Evolutionary conservation across 1,140 invertebrate species (phyloP), one percentile per base, ranked within the genome.

Genomic region (Aphelenchoides fujianensis): DNA sequence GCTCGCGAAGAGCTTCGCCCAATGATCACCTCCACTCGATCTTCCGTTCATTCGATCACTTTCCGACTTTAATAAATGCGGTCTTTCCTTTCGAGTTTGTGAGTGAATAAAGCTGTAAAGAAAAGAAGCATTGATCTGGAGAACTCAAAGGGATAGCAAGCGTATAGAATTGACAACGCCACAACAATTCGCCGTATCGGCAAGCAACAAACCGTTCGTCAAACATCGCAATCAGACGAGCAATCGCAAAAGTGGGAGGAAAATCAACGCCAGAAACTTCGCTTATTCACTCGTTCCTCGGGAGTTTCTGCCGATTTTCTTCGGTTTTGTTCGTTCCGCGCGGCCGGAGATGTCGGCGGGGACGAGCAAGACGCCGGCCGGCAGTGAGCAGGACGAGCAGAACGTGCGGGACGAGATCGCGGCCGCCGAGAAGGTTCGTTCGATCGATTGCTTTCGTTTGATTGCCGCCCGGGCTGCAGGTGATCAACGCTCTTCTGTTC

Each of bases 181-280:
- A 48, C 12, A 12, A 48, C 41, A 48, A 48, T 16, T 48, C 23
- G 23, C 41, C 41, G 23, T 48, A 48, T 16, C 41, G 41, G 12
- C 23, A 16, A 48, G 12, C 12, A 48, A 23, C 41, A 48, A 48
- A 48, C 23, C 12, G n/a, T n/a, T n/a, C n/a, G n/a, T n/a, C n/a
- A n/a, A n/a, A n/a, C n/a, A n/a, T n/a, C n/a, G n/a, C n/a, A n/a
- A n/a, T n/a, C n/a, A n/a, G n/a, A n/a, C n/a, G n/a, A n/a, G n/a
- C n/a, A n/a, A n/a, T n/a, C n/a, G n/a, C n/a, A n/a, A n/a, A n/a
- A n/a, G n/a, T n/a, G n/a, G n/a, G n/a, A n/a, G n/a, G n/a, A n/a
- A n/a, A n/a, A n/a, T n/a, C n/a, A n/a, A n/a, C n/a, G 23, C 41
- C 41, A 48, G 41, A 48, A 48, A 48, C 41, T 48, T 48, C 41